Evolutionary conservation across 2,113 vertebrate species (phyloP).

Genomic region (Oplegnathus fasciatus): DNA sequence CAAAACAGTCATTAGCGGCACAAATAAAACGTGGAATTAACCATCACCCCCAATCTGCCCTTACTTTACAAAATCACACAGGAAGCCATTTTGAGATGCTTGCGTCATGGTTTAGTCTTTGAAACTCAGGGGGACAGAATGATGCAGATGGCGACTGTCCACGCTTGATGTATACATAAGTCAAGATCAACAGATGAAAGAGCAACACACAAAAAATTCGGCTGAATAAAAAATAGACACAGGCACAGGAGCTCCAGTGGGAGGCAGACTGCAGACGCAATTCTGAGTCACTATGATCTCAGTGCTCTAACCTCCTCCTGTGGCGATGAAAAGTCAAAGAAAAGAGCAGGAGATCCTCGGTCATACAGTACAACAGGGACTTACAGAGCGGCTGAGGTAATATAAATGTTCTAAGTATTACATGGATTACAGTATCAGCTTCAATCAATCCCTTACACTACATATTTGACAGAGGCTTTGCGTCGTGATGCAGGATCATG

Average conservation of each 20-base stretch:
- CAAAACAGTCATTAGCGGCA: slow-evolving; percentile 41
- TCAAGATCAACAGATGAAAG: slow-evolving; percentile 12
- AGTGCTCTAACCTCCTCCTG: neutral
- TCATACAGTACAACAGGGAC: neutral
- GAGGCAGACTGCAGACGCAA: slow-evolving; percentile 14
- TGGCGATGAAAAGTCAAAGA: slow-evolving; percentile 23
- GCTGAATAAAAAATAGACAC: slow-evolving; percentile 12
- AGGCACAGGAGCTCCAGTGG: neutral
- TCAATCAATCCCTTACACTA: slow-evolving; percentile 47
- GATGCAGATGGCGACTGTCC: slow-evolving; percentile 49
- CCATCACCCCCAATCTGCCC: slow-evolving; percentile 29
- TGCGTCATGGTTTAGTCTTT: slow-evolving; percentile 24
- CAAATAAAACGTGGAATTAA: slow-evolving; percentile 37
- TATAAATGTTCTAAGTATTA: slow-evolving; percentile 14
- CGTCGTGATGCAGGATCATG: slow-evolving; percentile 32
- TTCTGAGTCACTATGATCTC: slow-evolving; percentile 6
- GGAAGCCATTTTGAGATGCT: slow-evolving; percentile 28
- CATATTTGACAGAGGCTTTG: slow-evolving; percentile 56
- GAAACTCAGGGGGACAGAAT: slow-evolving; percentile 23
- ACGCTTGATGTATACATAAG: slow-evolving; percentile 6
- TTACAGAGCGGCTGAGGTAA: neutral
- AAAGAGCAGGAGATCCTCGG: slow-evolving; percentile 9
- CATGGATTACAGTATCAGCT: slow-evolving; percentile 41
- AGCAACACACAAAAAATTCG: slow-evolving; percentile 1
- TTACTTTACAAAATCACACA: slow-evolving; percentile 31